phyloP scores from a whole-genome alignment of 1,140 invertebrate genomes.

The Drosophila bipectinata region DNA sequence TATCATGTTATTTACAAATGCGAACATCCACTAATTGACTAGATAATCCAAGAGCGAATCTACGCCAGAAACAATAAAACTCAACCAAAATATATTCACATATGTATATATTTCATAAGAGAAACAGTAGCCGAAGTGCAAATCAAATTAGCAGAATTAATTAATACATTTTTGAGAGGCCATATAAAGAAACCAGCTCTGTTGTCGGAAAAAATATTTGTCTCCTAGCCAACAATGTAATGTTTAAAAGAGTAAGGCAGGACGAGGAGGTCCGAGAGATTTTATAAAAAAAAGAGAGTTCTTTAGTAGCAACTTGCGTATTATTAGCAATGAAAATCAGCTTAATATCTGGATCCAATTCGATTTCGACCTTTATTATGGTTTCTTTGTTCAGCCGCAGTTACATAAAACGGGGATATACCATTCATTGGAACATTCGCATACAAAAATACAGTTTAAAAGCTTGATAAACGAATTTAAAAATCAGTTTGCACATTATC shows the following conservation, averaged over 20 bases:
- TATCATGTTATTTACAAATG: slow-evolving; percentile 53
- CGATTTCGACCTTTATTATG: slow-evolving; percentile 15
- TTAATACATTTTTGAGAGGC: slow-evolving; percentile 42
- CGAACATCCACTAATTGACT: slow-evolving; percentile 50
- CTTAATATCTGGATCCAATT: slow-evolving; percentile 23
- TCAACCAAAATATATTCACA: slow-evolving; percentile 9
- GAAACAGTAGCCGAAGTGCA: slow-evolving; percentile 23
- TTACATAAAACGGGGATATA: slow-evolving; percentile 47
- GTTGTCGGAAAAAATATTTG: slow-evolving; percentile 24
- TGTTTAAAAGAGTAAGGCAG: background rate
- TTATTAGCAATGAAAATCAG: slow-evolving; percentile 49
- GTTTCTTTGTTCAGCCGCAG: slow-evolving; percentile 34
- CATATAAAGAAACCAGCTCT: slow-evolving; percentile 11
- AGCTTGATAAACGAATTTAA: slow-evolving; percentile 35
- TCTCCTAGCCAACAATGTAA: slow-evolving; percentile 25
- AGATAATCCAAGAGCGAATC: slow-evolving; percentile 44
- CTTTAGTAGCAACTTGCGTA: slow-evolving; percentile 24
- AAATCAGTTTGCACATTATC: slow-evolving; percentile 29
- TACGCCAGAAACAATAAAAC: slow-evolving; percentile 20
- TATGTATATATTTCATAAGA: slow-evolving; percentile 17
- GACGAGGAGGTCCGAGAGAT: background rate
- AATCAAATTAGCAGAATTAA: slow-evolving; percentile 51
- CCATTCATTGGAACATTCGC: slow-evolving; percentile 20
- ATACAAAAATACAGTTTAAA: slow-evolving; percentile 37
- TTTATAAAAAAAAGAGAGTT: slow-evolving; percentile 14